Percentiles rank a stretch among this genome's conserved stretches.
These are phyloP conservation scores for Picathartes gymnocephalus DNA, from an alignment of 2,113 vertebrate genomes.

Conservation along the genomic window DNA sequence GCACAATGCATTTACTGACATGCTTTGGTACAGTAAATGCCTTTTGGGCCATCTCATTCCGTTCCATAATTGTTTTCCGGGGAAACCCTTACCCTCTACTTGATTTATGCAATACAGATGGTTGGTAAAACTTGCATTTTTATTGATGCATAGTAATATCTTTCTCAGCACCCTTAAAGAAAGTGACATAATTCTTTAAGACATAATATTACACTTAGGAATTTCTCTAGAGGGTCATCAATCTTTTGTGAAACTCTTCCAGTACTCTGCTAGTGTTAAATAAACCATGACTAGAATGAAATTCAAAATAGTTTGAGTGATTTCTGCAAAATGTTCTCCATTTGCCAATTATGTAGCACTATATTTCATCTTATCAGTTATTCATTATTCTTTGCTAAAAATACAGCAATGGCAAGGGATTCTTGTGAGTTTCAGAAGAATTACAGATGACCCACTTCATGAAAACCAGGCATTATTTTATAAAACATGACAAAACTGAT, in stretches of 20 bases:
- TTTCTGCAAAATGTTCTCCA: slow-evolving; percentile 73
- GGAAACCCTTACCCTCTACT: slow-evolving; percentile 55
- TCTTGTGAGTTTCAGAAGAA: slow-evolving; percentile 58
- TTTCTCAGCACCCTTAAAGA: slow-evolving; percentile 71
- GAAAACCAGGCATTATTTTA: slow-evolving; percentile 21
- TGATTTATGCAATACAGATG: slow-evolving; percentile 73
- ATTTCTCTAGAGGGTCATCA: slow-evolving; percentile 71
- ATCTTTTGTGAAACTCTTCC: slow-evolving; percentile 68
- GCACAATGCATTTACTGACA: slow-evolving; percentile 32
- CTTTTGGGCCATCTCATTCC: slow-evolving; percentile 44
- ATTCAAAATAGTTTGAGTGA: slow-evolving; percentile 76
- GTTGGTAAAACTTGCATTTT: slow-evolving; percentile 67
- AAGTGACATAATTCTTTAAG: slow-evolving; percentile 75
- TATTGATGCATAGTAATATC: slow-evolving; percentile 70
- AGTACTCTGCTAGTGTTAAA: slow-evolving; percentile 70
- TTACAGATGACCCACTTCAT: slow-evolving; percentile 43
- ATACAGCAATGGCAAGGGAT: slow-evolving; percentile 61
- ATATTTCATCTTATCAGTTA: slow-evolving; percentile 70
- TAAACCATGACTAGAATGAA: slow-evolving; percentile 78
- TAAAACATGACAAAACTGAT: slow-evolving; percentile 19
- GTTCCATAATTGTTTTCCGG: slow-evolving; percentile 44
- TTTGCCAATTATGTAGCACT: slow-evolving; percentile 72
- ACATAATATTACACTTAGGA: slow-evolving; percentile 75
- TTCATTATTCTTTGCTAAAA: slow-evolving; percentile 75
- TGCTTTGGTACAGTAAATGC: slow-evolving; percentile 24